Conservation (phyloP, 2,888 invertebrate genomes). For the Sesia bembeciformis region DNA sequence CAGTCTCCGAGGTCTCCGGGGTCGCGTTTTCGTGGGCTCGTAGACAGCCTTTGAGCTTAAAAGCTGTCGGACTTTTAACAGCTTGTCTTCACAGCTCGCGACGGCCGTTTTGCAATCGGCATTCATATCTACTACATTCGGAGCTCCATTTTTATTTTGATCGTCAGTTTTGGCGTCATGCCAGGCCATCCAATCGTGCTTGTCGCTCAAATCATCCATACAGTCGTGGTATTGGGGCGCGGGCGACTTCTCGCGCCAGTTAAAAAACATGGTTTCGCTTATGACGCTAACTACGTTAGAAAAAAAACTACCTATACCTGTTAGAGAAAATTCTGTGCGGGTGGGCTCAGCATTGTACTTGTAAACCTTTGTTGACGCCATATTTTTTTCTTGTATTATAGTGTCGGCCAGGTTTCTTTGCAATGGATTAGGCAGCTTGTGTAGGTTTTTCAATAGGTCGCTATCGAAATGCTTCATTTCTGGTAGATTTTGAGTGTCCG, state of each 20-base stretch:
- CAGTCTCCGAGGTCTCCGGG: conserved; percentile 27
- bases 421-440: conserved; percentile 46
- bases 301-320: conserved; percentile 45
- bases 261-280: conserved; percentile 45
- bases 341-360: background rate
- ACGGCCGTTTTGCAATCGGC: conserved; percentile 35
- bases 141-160: conserved; percentile 48
- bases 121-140: conserved; percentile 33
- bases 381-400: conserved; percentile 25
- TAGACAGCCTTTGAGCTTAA: conserved; percentile 25
- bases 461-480: conserved; percentile 36
- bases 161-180: conserved; percentile 40
- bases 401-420: conserved; percentile 59
- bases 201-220: conserved; percentile 27
- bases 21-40: conserved; percentile 16
- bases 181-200: conserved; percentile 9
- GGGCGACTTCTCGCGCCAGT: conserved; percentile 31
- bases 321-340: conserved; percentile 17
- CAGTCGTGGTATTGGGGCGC: conserved; percentile 32
- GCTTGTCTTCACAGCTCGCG: conserved; percentile 45
- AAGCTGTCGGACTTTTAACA: conserved; percentile 38
- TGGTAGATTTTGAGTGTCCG: conserved; percentile 28
- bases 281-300: conserved; percentile 49
- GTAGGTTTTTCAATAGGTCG: conserved; percentile 41
- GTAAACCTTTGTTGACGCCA: background rate